Evolutionary conservation across 2,888 invertebrate genomes (phyloP), one percentile per base, ranked within the genome.

Genomic region (Holacanthella duospinosa): DNA sequence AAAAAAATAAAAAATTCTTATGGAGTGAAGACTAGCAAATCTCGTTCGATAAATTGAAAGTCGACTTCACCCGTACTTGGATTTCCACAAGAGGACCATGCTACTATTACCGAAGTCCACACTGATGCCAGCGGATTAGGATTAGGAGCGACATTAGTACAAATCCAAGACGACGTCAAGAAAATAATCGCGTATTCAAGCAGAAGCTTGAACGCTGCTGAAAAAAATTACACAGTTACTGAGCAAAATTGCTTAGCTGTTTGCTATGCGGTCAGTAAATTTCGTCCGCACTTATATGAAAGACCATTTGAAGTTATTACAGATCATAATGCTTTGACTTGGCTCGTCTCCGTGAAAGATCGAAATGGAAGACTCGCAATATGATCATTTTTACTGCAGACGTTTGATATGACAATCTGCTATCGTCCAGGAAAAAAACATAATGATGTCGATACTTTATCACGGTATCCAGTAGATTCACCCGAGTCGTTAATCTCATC

Each of bases 221-320:
- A 74, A 29, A 44, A 44, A 16, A 66, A 64, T 2, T 71, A 65
- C 26, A 43, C 60, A 9, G 56, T 61, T 12, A 53, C 61, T 29
- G 67, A 72, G 43, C 62, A 66, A 43, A 73, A 74, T 62, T 64
- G 64, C 19, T 57, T 69, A 6, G 69, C 66, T 1, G 65, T 69
- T 1, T 59, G 73, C 2, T 74, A 64, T 64, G 68, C 68, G 1
- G 60, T 74, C 21, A 28, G 65, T 26, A 74, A 72, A 26, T 70
- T 68, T 43, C n/a, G 68, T 12, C 56, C 63, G 0, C 73, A 70
- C 54, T 27, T 73, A 6, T 68, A 67, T 27, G 69, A 66, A 19
- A 64, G 59, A 29, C 62, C 61, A 36, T 73, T 74, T 26, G 48
- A 57, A 12, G 29, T 73, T 1, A 56, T 68, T 26, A 73, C 72